Base-by-base conservation (phyloP, 1,140 invertebrate genomes). In the Araneus ventricosus region DNA sequence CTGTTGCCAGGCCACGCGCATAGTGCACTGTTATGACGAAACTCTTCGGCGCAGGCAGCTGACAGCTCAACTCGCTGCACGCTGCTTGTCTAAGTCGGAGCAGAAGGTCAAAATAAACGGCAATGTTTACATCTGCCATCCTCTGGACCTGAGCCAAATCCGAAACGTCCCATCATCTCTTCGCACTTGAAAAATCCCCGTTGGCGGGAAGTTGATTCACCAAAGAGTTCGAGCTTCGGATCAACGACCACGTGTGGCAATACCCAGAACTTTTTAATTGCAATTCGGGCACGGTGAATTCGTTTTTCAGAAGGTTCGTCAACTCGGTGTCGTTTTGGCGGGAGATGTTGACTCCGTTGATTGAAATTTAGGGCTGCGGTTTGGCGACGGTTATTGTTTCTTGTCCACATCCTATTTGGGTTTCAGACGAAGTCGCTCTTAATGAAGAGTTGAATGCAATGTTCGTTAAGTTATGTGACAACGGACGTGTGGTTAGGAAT, bases 201-300 rank as follows among this genome's bases (percentile, higher is more conserved):
- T 30, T 34, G 30, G 70, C 27, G 70, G 67, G 27, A 17, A 34
- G 14, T 75, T 37, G 70, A 37, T 37, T 75, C 70, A 75, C 34
- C 70, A 34, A 75, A 75, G 22, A 52, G 45, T 52, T 52, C 10
- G 8, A 22, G 7, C 24, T 63, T 63, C 70, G 30, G 70, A 75
- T 27, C 70, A 75, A 75, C 70, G 70, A 75, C 70, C 70, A 75
- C 30, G 14, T 20, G 17, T 20, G 27, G 27, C 27, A 27, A 8
- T 63, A 63, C 61, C n/a, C n/a, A 63, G 61, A 63, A 63, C 22
- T 67, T n/a, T n/a, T 67, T 67, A 67, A 67, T 67, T 67, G 63
- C 63, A n/a, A 67, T 30, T 30, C 63, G n/a, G 27, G 24, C 63
- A 67, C n/a, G 10, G 45, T 52, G 45, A 52, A 52, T 52, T 52